Base-by-base conservation (phyloP, 1,140 invertebrate genomes). In the Lepidurus apus region DNA sequence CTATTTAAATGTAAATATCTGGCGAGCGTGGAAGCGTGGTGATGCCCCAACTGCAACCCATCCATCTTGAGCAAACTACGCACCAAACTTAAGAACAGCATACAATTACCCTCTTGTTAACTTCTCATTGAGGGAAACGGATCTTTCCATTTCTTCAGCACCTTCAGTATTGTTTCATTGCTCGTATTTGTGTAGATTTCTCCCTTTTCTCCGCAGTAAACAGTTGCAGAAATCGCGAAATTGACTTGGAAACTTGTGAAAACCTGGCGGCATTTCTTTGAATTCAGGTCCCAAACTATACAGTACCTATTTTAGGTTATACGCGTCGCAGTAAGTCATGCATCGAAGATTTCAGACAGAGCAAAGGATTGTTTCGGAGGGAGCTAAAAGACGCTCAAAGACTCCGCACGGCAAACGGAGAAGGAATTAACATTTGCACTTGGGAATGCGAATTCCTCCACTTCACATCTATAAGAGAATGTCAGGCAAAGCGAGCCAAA, bases 101-200 rank as follows among this genome's bases (percentile, higher is more conserved):
- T 9, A 65, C 53, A 65, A 65, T 65, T 65, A 65, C 53, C 53
- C 53, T 65, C 53, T 65, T 65, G 53, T 65, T 65, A 65, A 65
- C 53, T n/a, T 65, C 53, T 65, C 53, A 21, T 65, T 65, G 53
- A 17, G 53, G 7, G 53, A 65, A 65, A 65, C 21, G 53, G n/a
- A 65, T 65, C 53, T 17, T 21, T 65, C 53, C 0, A 17, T 34
- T 34, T 34, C n/a, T 65, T 65, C 53, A 21, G 53, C 10, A 65
- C 13, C 53, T 65, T 21, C 53, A 17, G 21, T 1, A 65, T 21
- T 65, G 17, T 5, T 13, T 21, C 0, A n/a, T 65, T 65, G n/a
- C 53, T 13, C 21, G 26, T 65, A 65, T 65, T 65, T 65, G 6
- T 1, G 47, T n/a, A 65, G 13, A n/a, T 65, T n/a, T 65, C 7